Evolutionary conservation across 2,113 vertebrate genomes (phyloP).

Genomic region (Psittacara wagleri): DNA sequence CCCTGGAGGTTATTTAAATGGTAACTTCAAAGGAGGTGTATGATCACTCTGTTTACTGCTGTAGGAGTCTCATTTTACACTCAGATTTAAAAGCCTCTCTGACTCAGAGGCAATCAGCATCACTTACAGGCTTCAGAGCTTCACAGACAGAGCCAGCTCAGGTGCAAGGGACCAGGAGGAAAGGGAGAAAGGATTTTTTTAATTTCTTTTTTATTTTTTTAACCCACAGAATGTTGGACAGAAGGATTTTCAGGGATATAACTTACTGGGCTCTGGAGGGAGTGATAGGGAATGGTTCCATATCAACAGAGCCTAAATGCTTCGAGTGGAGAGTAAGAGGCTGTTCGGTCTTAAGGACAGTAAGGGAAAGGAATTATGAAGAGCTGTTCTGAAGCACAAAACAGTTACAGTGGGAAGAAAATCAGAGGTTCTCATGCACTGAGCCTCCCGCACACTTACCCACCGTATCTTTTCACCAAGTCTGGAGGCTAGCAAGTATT

Average conservation of each 20-base stretch:
- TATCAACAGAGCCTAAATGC: background rate
- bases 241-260: background rate
- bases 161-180: background rate
- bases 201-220: background rate
- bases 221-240: background rate
- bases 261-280: background rate
- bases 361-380: background rate
- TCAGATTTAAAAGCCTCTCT: constrained; percentile 48
- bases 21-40: constrained; percentile 64
- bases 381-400: background rate
- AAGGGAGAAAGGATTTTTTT: background rate
- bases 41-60: constrained; percentile 35
- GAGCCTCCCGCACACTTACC: background rate
- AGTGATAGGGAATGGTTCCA: background rate
- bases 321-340: background rate
- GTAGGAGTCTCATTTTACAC: constrained; percentile 57
- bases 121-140: background rate
- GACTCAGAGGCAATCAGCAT: constrained; percentile 54
- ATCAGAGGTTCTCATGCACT: background rate
- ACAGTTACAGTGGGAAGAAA: background rate
- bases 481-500: background rate
- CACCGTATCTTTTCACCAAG: background rate
- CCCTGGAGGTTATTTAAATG: constrained; percentile 68
- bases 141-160: background rate
- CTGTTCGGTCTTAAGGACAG: background rate